Evolutionary conservation across 1,140 invertebrate species (phyloP), one percentile per base, ranked within the genome.

Genomic region (Drosophila sproati): DNA sequence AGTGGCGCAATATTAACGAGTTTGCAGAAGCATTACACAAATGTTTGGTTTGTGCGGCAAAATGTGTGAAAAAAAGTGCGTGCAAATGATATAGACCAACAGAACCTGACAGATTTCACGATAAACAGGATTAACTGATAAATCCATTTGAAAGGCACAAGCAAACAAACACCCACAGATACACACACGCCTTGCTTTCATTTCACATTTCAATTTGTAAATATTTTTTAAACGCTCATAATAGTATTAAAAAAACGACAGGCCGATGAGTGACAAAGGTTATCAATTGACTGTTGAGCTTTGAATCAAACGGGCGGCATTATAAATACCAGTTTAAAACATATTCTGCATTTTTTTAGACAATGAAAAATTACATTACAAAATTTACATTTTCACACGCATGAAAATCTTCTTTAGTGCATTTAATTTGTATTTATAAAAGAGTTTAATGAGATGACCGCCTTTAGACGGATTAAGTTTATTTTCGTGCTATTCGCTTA

Each of bases 91-190:
- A 76, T 60, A 72, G 61, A 51, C 39, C 28, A 12, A 45, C 50
- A 32, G 43, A 37, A 34, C 8, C 35, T 51, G 68, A 64, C 62
- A 56, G 56, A 61, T 66, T 78, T 61, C 37, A 5, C 56, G 59
- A 77, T 64, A 69, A 73, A 77, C 59, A 45, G 73, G n/a, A 72
- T 78, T 78, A 73, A 78, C 72, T 71, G 76, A 78, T 75, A 78
- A 78, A 66, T 61, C 43, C 76, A 67, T 59, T 57, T 71, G 69
- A 61, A 69, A 63, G 51, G 20, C 48, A 61, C 51, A 54, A 67
- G 62, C 56, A 59, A 20, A 1, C 20, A 20, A 20, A 20, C 55
- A 28, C 8, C 12, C 37, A 34, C 12, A 12, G 12, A 12, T 12
- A 12, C 12, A 12, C 71, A 45, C 60, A 50, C 39, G 43, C 57